phyloP scores from a whole-genome alignment of 2,888 invertebrate genomes.

The Agrypnus murinus region DNA sequence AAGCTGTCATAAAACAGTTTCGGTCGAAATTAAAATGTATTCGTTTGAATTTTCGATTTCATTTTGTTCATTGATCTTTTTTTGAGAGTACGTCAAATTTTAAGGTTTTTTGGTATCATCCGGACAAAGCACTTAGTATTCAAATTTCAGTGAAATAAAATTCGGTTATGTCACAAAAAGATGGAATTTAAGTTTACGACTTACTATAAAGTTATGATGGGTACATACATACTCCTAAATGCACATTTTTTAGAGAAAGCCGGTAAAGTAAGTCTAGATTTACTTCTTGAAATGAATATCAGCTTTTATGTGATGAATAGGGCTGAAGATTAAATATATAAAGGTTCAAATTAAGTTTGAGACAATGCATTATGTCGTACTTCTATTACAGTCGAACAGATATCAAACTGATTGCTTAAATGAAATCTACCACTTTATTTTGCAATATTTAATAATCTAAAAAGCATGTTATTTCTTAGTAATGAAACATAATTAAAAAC shows the following conservation, averaged over 20 bases:
- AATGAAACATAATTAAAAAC: too few species aligned
- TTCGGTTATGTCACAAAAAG: constrained; percentile 3
- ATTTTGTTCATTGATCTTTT: constrained; percentile 1
- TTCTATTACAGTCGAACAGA: too few species aligned
- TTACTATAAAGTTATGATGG: constrained; percentile 4
- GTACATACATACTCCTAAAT: background rate
- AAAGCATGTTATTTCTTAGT: too few species aligned
- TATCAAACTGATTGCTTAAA: too few species aligned
- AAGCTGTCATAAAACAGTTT: constrained; percentile 31
- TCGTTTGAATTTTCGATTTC: constrained; percentile 20
- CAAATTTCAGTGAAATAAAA: constrained; percentile 6
- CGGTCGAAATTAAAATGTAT: constrained; percentile 17
- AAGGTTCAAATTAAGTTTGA: too few species aligned
- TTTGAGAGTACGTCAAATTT: background rate
- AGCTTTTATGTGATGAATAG: too few species aligned
- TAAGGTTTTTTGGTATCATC: background rate
- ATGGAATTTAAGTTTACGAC: constrained; percentile 12
- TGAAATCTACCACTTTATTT: too few species aligned
- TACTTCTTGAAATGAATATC: background rate
- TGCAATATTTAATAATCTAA: too few species aligned
- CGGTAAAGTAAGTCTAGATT: background rate
- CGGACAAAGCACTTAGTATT: constrained; percentile 3
- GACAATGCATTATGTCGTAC: too few species aligned
- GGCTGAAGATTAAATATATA: too few species aligned
- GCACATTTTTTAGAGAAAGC: background rate